Evolutionary conservation across 2,113 vertebrate genomes (phyloP), one percentile per base, ranked within the genome.

Genomic region (Pogona vitticeps): DNA sequence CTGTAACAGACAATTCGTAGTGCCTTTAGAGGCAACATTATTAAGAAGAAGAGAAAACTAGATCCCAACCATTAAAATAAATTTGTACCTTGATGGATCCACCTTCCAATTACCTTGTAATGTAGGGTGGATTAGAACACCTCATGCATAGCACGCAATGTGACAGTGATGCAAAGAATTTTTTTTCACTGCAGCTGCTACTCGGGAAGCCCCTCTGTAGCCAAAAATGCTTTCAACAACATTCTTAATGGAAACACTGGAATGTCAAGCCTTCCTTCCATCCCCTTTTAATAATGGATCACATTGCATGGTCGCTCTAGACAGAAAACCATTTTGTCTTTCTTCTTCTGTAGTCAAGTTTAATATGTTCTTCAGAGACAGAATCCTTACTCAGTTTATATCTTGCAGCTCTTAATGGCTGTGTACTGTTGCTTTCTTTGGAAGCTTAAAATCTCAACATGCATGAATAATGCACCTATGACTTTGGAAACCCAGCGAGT

Each of bases 51-150:
- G 68, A 61, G n/a, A 20, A 3, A 56, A 18, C 40, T 58, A 59
- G 83, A n/a, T 18, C 40, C 61, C 85, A 56, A 75, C 40, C 23
- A 33, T 28, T 56, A 83, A 83, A 52, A 61, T 40, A 40, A 88
- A 76, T 8, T 65, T 17, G 0, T 0, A 40, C 12, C 67, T 56
- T 65, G 0, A 31, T n/a, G 14, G 59, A 52, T 85, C 70, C 13
- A 0, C 28, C 2, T 0, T 58, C 0, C 1, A 0, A 46, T 33
- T 67, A 78, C 31, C 83, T 76, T 0, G 33, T 0, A 23, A n/a
- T 18, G 82, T 80, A 36, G 84, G 79, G 80, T 79, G 8, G 18
- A 21, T 18, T 70, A 38, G 67, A 65, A 68, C 36, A 80, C 77
- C 20, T 42, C n/a, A 72, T 72, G 33, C 65, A 12, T 52, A 28